These are phyloP conservation scores for Calosoma granatense DNA, from an alignment of 1,140 invertebrate species.

Conservation along the genomic window DNA sequence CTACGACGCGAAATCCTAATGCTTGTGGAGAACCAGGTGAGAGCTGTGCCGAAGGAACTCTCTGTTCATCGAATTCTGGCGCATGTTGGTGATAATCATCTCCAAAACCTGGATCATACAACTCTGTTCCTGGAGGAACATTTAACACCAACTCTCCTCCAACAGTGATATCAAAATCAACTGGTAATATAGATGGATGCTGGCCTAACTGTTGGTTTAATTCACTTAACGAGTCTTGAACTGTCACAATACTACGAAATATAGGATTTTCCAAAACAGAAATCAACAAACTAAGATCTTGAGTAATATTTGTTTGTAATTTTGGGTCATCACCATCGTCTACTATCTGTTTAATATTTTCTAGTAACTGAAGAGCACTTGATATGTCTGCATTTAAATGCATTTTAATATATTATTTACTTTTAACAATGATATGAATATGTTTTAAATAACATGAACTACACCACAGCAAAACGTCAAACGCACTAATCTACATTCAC, in stretches of 20 bases:
- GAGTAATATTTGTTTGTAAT: slow-evolving; percentile 59
- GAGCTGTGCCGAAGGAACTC: slow-evolving; percentile 45
- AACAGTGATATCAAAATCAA: slow-evolving; percentile 81
- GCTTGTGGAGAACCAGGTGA: slow-evolving; percentile 40
- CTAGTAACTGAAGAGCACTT: slow-evolving; percentile 65
- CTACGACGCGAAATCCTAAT: slow-evolving; percentile 4
- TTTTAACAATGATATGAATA: neutral
- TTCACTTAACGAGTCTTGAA: slow-evolving; percentile 77
- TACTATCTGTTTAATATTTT: slow-evolving; percentile 65
- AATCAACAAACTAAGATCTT: slow-evolving; percentile 79
- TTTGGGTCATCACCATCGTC: slow-evolving; percentile 63
- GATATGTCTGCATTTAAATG: slow-evolving; percentile 48
- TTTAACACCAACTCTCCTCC: slow-evolving; percentile 57
- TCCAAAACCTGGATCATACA: slow-evolving; percentile 36
- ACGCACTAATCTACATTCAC: too few species aligned
- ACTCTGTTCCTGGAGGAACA: slow-evolving; percentile 38
- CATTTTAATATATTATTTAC: slow-evolving; percentile 23
- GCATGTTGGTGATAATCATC: slow-evolving; percentile 26
- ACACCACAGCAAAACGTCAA: too few species aligned
- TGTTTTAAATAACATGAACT: neutral
- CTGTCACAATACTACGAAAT: slow-evolving; percentile 81
- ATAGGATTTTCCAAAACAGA: slow-evolving; percentile 85
- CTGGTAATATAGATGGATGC: slow-evolving; percentile 84
- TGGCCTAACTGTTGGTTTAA: slow-evolving; percentile 69
- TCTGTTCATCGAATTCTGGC: slow-evolving; percentile 44